Base-by-base conservation (phyloP, 2,797 vertebrate species). In the Neosilurus hyrtlii region DNA sequence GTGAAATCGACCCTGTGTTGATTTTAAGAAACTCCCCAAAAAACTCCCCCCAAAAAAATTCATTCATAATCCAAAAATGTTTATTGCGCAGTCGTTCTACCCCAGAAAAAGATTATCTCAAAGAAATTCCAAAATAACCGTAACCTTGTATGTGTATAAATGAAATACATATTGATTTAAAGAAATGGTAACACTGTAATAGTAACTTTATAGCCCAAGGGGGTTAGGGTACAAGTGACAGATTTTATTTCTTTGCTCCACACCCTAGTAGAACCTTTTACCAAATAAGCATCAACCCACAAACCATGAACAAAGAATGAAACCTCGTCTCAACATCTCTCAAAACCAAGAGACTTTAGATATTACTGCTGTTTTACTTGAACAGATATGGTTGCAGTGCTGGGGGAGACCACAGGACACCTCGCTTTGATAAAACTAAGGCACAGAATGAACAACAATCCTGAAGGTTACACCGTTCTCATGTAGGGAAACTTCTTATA, bases 301-400 rank as follows among this genome's bases (percentile, higher is more conserved):
- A 43, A 43, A 43, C 4, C 1, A 43, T 43, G 43, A 5, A 8
- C 4, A 43, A 43, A 43, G 8, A 43, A 43, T 43, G 8, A 43
- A 43, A 43, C 43, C 4, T 43, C 30, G 30, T 43, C 43, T 43
- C 43, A 43, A 5, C 43, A 4, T 43, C 8, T 43, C 4, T 43
- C 4, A 43, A 8, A 43, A 43, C 4, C 8, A 8, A 43, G 43
- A 59, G 57, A 59, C 6, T 59, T 59, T 18, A 20, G 16, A 71
- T 71, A 49, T 71, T 71, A 71, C 67, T 49, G 20, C 43, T n/a
- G 4, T 73, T 61, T 61, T 9, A 4, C 15, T 71, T 14, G 12
- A 4, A 85, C 92, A 99, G 98, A 99, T 90, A 99, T 99, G 98
- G 96, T 99, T 1, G 98, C 97, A 0, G 98, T 99, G 43, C 95